Evolutionary conservation across 1,140 invertebrate genomes (phyloP), one percentile per base, ranked within the genome.

Genomic region (Lepidurus couesii): DNA sequence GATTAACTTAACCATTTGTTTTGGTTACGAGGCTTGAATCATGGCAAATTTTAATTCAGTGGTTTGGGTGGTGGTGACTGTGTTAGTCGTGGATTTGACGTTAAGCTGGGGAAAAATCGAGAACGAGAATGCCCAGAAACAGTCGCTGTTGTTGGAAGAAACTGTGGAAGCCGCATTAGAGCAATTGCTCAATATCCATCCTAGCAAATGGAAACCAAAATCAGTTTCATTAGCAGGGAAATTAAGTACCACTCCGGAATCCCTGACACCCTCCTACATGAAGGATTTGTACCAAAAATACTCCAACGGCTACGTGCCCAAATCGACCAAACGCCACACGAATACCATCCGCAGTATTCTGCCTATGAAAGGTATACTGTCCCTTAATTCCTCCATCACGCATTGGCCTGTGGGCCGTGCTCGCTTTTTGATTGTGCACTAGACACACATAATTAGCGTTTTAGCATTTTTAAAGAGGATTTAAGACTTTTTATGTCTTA

Each of bases 231-330:
- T 21, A 21, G 53, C 21, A 65, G 53, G 53, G 0, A 65, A 65
- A 21, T 34, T 34, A 34, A 34, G 34, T 34, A 34, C 34, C 34
- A 65, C 16, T 16, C 7, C 24, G 7, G 16, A 45, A 8, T 77
- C 76, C 7, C 65, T 45, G 26, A 42, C 73, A 26, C 78, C 65
- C 13, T 75, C 75, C 74, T 79, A 79, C 73, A 79, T 79, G 78
- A 74, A 75, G 78, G 78, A 79, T 74, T 74, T 79, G 34, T 79
- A 79, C 43, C 74, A 79, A 74, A 79, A 79, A 34, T 79, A 79
- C 13, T 44, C 73, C 53, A 65, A 65, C 16, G 53, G 53, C 53
- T 65, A 65, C 13, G 53, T 65, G 53, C 53, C 53, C 13, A 65
- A 65, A 65, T 65, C 53, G 16, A n/a, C 53, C 53, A 65, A 65